Base-by-base conservation (phyloP, 2,113 vertebrate species). In the Lepisosteus oculatus region DNA sequence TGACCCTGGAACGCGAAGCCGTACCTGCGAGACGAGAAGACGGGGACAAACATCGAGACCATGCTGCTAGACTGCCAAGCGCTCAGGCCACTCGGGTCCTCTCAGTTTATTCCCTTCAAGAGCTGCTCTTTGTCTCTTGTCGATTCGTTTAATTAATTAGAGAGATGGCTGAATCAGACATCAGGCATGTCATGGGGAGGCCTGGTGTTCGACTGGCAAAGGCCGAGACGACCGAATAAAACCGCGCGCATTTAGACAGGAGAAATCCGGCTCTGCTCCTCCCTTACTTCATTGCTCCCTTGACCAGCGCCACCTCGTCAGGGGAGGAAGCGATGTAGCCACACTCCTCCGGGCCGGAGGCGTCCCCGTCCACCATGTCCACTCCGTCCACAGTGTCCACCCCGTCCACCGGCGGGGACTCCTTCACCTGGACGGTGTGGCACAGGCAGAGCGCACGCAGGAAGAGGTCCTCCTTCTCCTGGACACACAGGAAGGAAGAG, bases 1-100 rank as follows among this genome's bases (percentile, higher is more conserved):
- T 93, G 87, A 77, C 97, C 97, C 78, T 97, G 89, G 90, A 96
- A 99, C 76, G 94, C 96, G 86, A 98, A 99, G 81, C 97, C 97
- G 73, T 95, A 95, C 91, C 97, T 99, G 87, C 87, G 29, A 80
- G 83, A 78, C 74, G 74, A 88, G 80, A 86, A 88, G 87, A 79
- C 88, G 87, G 79, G 74, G 86, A 80, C 77, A 88, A 29, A 29
- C 29, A 29, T 29, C 29, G 2, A 29, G 29, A 29, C 29, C 29
- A 2, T 29, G 29, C 29, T 29, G 29, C 29, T 29, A 29, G 29
- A 29, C 29, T 29, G 29, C 29, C 29, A 29, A 29, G 29, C 29
- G 29, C 1, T 29, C 29, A 29, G 29, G 29, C 29, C 29, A 29
- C 29, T 29, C 29, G 29, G 29, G 29, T 29, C 29, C 29, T 29